Evolutionary conservation across 1,140 invertebrate genomes (phyloP).

Genomic region (Drosophila tristis): DNA sequence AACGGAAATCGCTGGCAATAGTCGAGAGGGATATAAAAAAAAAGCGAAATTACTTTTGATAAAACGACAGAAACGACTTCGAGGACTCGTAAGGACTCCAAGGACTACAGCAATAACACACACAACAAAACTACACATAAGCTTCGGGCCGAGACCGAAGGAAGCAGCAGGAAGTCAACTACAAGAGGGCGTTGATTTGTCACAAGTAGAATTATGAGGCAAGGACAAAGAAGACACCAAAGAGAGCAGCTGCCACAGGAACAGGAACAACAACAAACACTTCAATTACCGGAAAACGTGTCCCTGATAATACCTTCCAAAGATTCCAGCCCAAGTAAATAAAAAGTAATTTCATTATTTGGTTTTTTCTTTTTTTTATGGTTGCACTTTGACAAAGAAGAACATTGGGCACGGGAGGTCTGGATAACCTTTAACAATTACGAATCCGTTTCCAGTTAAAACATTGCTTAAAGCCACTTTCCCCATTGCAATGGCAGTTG

Average conservation of each 20-base stretch:
- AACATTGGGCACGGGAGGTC: neutral
- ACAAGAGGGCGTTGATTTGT: constrained; percentile 81
- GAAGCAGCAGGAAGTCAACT: constrained; percentile 68
- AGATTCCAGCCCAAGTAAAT: constrained; percentile 58
- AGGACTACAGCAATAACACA: constrained; percentile 25
- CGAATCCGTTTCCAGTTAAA: too few species aligned
- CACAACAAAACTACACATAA: constrained; percentile 67
- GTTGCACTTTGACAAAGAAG: neutral
- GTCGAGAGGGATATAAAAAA: constrained; percentile 79
- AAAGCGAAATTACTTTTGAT: constrained; percentile 77
- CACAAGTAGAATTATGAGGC: constrained; percentile 77
- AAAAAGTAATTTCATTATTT: constrained; percentile 77
- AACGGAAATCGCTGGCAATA: constrained; percentile 79
- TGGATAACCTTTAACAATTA: too few species aligned
- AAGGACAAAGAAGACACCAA: constrained; percentile 36
- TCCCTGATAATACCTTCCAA: constrained; percentile 67
- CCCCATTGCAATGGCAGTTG: too few species aligned
- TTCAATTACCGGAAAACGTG: constrained; percentile 81
- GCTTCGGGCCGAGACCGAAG: constrained; percentile 7
- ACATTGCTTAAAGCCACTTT: neutral
- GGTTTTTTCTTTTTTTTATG: constrained; percentile 55
- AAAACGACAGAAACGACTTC: constrained; percentile 61
- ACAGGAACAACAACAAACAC: constrained; percentile 58
- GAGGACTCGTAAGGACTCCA: constrained; percentile 17
- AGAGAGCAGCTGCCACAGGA: constrained; percentile 54